Evolutionary conservation across 1,140 invertebrate genomes (phyloP).

Genomic region (Argopecten irradians): DNA sequence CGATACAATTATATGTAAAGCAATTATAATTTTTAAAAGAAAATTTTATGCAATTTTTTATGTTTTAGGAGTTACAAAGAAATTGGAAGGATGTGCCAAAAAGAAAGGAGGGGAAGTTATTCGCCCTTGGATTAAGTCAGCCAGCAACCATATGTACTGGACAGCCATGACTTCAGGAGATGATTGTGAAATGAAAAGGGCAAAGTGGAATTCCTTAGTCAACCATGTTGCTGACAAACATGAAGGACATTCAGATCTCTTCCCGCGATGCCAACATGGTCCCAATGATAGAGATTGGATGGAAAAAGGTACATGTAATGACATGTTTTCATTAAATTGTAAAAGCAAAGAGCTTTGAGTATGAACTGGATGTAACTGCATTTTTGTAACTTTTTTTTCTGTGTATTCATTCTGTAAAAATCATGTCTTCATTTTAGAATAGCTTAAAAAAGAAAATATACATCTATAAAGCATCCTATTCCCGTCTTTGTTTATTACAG

Average conservation of each 20-base stretch:
- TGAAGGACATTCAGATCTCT: not conserved
- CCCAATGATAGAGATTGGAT: slow-evolving; percentile 42
- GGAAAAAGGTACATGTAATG: slow-evolving; percentile 38
- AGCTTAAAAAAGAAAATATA: no score
- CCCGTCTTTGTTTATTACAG: no score
- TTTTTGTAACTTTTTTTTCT: no score
- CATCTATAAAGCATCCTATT: no score
- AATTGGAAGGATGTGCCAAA: slow-evolving; percentile 28
- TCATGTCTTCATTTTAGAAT: no score
- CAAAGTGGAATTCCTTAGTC: slow-evolving; percentile 43
- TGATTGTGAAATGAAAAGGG: slow-evolving; percentile 38
- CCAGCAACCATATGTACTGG: slow-evolving; percentile 53
- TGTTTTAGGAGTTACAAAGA: slow-evolving; percentile 51
- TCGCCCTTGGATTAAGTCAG: slow-evolving; percentile 35
- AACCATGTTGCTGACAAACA: slow-evolving; percentile 49
- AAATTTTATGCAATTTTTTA: no score
- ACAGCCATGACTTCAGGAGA: slow-evolving; percentile 34
- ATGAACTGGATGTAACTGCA: no score
- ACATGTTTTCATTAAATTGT: no score
- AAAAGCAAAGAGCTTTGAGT: no score
- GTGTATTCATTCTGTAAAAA: no score
- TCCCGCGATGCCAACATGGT: slow-evolving; percentile 25
- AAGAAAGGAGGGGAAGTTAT: slow-evolving; percentile 25
- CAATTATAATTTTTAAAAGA: no score
- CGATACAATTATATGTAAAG: no score